phyloP scores from a whole-genome alignment of 2,888 invertebrate genomes.

The Blera fallax region DNA sequence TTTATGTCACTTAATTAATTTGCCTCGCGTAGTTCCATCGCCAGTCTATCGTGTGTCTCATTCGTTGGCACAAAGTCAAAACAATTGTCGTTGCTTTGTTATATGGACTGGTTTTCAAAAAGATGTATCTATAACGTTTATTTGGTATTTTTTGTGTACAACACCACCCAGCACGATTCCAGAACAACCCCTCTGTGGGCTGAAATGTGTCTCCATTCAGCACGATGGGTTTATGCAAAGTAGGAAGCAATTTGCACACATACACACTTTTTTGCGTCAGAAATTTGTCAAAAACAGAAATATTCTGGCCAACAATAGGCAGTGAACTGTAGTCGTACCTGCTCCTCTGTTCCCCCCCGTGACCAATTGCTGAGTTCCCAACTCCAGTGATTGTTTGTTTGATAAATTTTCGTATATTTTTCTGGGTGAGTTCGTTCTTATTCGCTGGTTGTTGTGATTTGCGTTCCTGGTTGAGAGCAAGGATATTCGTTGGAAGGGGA shows the following conservation, averaged over 20 bases:
- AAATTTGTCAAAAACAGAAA: conserved; percentile 46
- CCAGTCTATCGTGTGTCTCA: not conserved
- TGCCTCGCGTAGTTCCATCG: conserved; percentile 38
- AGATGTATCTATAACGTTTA: conserved; percentile 22
- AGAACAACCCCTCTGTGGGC: conserved; percentile 22
- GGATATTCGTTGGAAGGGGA: not conserved
- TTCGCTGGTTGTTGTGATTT: conserved; percentile 17
- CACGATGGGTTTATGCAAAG: not conserved
- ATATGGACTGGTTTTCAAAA: not conserved
- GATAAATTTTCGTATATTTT: conserved; percentile 46
- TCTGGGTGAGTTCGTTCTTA: not conserved
- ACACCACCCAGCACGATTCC: conserved; percentile 13
- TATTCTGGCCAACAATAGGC: conserved; percentile 36
- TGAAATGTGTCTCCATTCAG: not conserved
- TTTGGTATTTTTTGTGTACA: conserved; percentile 13
- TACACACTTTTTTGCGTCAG: not conserved
- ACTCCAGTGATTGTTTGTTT: conserved; percentile 28
- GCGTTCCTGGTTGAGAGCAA: conserved; percentile 6
- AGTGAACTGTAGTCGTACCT: conserved; percentile 7
- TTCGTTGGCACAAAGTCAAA: conserved; percentile 54
- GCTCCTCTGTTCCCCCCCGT: not conserved
- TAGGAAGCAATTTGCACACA: conserved; percentile 48
- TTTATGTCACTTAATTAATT: conserved; percentile 73
- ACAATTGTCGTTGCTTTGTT: conserved; percentile 32
- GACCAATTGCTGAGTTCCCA: not conserved